Evolutionary conservation across 2,113 vertebrate genomes (phyloP).

Genomic region (Vidua macroura): DNA sequence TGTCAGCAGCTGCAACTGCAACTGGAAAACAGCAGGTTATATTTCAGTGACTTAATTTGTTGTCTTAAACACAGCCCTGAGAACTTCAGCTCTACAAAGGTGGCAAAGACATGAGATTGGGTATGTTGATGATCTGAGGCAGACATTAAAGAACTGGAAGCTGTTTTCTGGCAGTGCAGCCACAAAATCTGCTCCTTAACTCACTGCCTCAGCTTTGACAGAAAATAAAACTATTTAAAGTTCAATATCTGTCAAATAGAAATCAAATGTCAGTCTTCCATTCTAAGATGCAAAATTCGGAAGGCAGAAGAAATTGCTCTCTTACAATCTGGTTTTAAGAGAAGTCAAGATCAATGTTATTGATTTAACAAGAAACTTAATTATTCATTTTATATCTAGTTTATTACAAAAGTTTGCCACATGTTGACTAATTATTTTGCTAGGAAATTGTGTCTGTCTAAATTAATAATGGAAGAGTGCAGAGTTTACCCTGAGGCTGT

Average conservation of each 20-base stretch:
- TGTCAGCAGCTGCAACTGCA: slow-evolving; percentile 29
- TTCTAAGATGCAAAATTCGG: slow-evolving; percentile 35
- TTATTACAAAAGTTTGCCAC: slow-evolving; percentile 70
- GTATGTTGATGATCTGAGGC: background rate
- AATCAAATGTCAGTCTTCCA: slow-evolving; percentile 50
- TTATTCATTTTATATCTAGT: slow-evolving; percentile 76
- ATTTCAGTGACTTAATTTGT: slow-evolving; percentile 55
- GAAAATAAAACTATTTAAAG: slow-evolving; percentile 43
- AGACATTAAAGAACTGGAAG: background rate
- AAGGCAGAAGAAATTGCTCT: slow-evolving; percentile 60
- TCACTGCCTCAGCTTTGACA: background rate
- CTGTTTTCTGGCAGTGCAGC: background rate
- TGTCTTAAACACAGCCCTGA: slow-evolving; percentile 32
- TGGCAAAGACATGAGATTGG: background rate
- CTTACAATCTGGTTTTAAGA: slow-evolving; percentile 66
- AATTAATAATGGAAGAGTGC: slow-evolving; percentile 68
- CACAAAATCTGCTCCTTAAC: background rate
- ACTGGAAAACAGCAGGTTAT: slow-evolving; percentile 38
- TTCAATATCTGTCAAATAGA: slow-evolving; percentile 51
- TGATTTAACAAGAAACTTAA: slow-evolving; percentile 68
- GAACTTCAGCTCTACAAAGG: background rate
- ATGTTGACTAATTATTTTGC: slow-evolving; percentile 72
- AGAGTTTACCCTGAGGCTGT: slow-evolving; percentile 67
- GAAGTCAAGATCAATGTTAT: slow-evolving; percentile 68
- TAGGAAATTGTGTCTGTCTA: slow-evolving; percentile 63